Base-by-base conservation (phyloP, 2,888 invertebrate genomes). In the Acanthosepion lycidas region DNA sequence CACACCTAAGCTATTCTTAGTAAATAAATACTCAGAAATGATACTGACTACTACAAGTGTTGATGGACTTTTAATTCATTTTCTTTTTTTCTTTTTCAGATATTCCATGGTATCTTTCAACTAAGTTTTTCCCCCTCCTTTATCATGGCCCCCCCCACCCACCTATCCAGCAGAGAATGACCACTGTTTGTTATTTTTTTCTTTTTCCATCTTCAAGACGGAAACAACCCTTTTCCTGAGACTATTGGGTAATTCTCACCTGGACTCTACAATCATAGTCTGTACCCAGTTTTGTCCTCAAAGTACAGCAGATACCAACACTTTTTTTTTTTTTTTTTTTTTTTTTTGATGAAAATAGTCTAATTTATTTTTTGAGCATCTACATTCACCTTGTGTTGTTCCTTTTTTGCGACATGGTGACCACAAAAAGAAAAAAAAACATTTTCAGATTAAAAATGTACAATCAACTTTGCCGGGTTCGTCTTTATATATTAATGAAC, bases 361-460 rank as follows among this genome's bases (percentile, higher is more conserved):
- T 78, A 78, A 78, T 78, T 78, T 78, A 78, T 78, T 78, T 64
- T 78, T 78, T 78, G 78, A 78, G 78, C 78, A 78, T 78, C 78
- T 78, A 78, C 78, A 78, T 26, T 78, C 8, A 26, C 78, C 78
- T 26, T 78, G 78, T 78, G 78, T 78, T 78, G 78, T 28, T 6
- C 12, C 12, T 64, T 78, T 78, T 78, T 78, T 78, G 78, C 26
- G 78, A 78, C 78, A 78, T 78, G 78, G 28, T 78, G 78, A 78
- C 8, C 78, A 23, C 8, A 78, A 78, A 78, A 78, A 28, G 28
- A 78, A 78, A 55, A 55, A 55, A 55, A 55, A 55, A 55, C 55
- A 9, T 55, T 55, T 78, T 78, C 78, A 78, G 78, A 78, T 78
- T 78, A 78, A 78, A 78, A 78, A 26, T 78, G 28, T 78, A 78